phyloP scores from a whole-genome alignment of 2,797 vertebrate genomes.

The Micropoecilia bifurca region DNA sequence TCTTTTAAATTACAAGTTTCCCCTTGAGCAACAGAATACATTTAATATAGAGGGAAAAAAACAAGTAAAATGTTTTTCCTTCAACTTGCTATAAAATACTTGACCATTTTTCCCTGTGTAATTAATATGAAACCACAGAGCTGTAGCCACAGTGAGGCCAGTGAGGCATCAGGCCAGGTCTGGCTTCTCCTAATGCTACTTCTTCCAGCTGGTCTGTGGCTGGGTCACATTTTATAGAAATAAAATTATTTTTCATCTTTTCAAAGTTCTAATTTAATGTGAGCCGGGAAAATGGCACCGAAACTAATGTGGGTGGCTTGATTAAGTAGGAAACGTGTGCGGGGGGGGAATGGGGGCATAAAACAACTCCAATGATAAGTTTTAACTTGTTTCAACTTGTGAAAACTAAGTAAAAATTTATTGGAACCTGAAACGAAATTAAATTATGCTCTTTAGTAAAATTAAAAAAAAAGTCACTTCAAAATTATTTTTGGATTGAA shows the following conservation, averaged over 20 bases:
- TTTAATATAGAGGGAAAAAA: slow-evolving; percentile 28
- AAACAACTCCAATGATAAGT: slow-evolving; percentile 9
- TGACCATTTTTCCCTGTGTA: slow-evolving; percentile 22
- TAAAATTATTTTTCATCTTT: slow-evolving; percentile 4
- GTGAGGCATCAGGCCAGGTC: slow-evolving; percentile 17
- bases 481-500: background rate
- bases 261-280: background rate
- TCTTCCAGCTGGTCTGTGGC: slow-evolving; percentile 10
- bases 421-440: slow-evolving; percentile 13
- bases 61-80: slow-evolving; percentile 46
- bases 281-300: slow-evolving; percentile 17
- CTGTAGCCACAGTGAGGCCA: slow-evolving; percentile 14
- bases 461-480: background rate
- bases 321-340: slow-evolving; percentile 13
- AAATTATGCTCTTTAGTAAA: slow-evolving; percentile 6
- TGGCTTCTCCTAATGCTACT: slow-evolving; percentile 1
- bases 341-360: background rate
- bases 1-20: background rate
- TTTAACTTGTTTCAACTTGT: slow-evolving; percentile 13
- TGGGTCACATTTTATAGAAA: slow-evolving; percentile 21
- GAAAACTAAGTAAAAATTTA: slow-evolving; percentile 13
- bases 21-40: background rate
- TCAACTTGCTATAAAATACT: slow-evolving; percentile 19
- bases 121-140: slow-evolving; percentile 47
- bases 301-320: slow-evolving; percentile 39